These are phyloP conservation scores for Axis porcinus DNA, from an alignment of 2,113 vertebrate species.

Conservation along the genomic window DNA sequence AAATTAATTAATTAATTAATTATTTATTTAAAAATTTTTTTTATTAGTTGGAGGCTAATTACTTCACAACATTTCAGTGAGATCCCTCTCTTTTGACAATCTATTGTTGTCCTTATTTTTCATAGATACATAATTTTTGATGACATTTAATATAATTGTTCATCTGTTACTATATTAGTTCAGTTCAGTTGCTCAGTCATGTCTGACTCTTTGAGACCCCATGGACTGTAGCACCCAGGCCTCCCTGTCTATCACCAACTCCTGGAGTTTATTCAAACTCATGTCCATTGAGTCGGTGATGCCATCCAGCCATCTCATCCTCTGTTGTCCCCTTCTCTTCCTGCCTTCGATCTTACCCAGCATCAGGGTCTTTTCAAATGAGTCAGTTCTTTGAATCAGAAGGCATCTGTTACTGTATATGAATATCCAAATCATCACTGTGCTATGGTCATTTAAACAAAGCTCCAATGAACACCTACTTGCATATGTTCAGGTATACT, in stretches of 20 bases:
- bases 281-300: background rate
- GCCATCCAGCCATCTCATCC: background rate
- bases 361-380: background rate
- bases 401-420: background rate
- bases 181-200: rapidly evolving
- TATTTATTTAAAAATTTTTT: too few species aligned
- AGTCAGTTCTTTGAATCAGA: background rate
- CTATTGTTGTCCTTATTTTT: background rate
- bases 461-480: background rate
- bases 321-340: background rate
- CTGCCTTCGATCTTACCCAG: background rate
- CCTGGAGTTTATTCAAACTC: background rate
- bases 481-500: background rate
- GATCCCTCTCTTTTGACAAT: background rate
- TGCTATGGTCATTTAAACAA: background rate
- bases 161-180: background rate
- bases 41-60: too few species aligned
- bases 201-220: background rate
- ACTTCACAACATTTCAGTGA: too few species aligned
- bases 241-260: background rate
- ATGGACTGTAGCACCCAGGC: background rate
- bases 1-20: too few species aligned
- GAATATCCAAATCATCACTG: background rate
- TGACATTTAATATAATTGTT: background rate
- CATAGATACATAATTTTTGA: background rate